Percentiles rank a stretch among this genome's conserved stretches.
Conservation (phyloP, 2,888 invertebrate genomes). For the Dichetophora obliterata region DNA sequence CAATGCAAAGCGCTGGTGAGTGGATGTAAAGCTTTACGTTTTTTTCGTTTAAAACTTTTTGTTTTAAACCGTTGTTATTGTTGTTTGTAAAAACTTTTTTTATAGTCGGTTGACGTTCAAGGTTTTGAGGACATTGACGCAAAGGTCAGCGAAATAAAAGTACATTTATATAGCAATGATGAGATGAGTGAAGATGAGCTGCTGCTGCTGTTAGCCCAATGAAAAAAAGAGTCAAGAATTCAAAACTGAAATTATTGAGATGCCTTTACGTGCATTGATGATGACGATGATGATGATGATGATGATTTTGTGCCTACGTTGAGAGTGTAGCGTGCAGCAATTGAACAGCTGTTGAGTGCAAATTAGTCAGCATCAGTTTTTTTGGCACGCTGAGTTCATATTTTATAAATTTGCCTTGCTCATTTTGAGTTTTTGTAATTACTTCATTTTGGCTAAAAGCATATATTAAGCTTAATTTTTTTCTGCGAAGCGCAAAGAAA, state of each 20-base stretch:
- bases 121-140: constrained; percentile 39
- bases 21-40: constrained; percentile 17
- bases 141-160: constrained; percentile 34
- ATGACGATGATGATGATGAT: neutral
- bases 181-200: constrained; percentile 10
- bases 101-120: constrained; percentile 27
- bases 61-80: neutral
- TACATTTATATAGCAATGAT: constrained; percentile 17
- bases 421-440: neutral
- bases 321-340: neutral
- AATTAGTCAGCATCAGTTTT: constrained; percentile 19
- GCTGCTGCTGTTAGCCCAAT: neutral
- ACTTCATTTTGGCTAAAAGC: neutral
- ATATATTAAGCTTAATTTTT: neutral
- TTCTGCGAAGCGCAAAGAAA: neutral
- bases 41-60: neutral
- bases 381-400: constrained; percentile 12
- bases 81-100: constrained; percentile 11
- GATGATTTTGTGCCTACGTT: neutral
- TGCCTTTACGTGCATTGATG: neutral
- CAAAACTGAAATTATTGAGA: too few relatives aligned
- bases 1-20: neutral
- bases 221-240: neutral
- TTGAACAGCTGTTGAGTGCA: constrained; percentile 1
- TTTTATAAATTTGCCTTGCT: neutral